These are phyloP conservation scores for Huso huso DNA, from an alignment of 2,797 vertebrate genomes.

Conservation along the genomic window DNA sequence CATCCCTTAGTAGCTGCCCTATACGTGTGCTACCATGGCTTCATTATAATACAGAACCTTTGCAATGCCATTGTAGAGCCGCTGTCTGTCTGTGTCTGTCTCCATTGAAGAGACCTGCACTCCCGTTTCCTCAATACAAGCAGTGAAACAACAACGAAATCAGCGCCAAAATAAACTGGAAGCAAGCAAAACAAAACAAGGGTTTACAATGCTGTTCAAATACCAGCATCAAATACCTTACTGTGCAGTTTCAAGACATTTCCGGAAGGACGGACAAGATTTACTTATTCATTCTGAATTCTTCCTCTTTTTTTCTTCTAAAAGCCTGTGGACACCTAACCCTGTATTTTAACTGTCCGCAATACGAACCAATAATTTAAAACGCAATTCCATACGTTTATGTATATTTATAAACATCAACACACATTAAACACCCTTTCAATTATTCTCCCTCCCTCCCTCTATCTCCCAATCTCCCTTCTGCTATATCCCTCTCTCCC, in stretches of 20 bases:
- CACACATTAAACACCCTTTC: neutral
- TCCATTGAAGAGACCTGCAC: too few species aligned
- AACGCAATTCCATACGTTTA: neutral
- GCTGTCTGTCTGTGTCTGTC: too few species aligned
- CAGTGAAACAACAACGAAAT: too few species aligned
- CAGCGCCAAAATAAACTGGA: neutral
- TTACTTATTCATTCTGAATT: neutral
- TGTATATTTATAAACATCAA: neutral
- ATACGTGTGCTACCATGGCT: too few species aligned
- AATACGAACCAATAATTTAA: slow-evolving; percentile 1
- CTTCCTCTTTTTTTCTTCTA: neutral
- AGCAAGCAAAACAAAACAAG: neutral
- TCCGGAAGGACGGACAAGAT: neutral
- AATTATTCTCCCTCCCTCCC: neutral
- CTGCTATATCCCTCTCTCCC: too few species aligned
- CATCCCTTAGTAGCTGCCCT: too few species aligned
- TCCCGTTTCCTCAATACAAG: too few species aligned
- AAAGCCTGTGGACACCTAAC: neutral
- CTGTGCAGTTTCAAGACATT: too few species aligned
- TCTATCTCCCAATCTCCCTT: too few species aligned
- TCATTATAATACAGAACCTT: too few species aligned
- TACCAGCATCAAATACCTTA: neutral
- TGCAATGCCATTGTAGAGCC: too few species aligned
- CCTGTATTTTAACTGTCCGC: neutral
- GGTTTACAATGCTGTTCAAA: neutral